Conservation (phyloP, 2,113 vertebrate species). For the Cryptoleucopteryx plumbea region DNA sequence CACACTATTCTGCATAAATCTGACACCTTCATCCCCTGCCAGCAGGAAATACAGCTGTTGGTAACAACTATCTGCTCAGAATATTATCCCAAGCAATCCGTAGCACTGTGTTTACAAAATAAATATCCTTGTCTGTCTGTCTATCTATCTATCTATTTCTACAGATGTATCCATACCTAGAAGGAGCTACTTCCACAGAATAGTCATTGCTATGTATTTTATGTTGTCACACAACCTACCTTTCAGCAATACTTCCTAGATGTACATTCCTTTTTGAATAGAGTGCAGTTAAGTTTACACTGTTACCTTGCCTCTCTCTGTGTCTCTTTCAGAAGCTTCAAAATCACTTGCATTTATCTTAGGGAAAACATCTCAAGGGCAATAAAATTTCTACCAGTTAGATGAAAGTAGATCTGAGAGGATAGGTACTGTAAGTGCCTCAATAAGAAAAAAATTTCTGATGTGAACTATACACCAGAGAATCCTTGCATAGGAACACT, state of each 20-base stretch:
- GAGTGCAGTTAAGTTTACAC: not conserved
- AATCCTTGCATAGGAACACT: not conserved
- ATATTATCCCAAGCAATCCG: not conserved
- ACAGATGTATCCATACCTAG: not conserved
- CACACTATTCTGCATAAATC: not conserved
- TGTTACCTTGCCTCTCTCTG: not conserved
- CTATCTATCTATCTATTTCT: not conserved
- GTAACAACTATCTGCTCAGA: not conserved
- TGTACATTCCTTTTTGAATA: not conserved
- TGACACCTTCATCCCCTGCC: not conserved
- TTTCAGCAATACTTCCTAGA: not conserved
- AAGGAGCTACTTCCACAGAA: not conserved
- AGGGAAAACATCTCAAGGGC: not conserved
- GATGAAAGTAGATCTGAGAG: not conserved
- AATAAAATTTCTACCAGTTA: not conserved
- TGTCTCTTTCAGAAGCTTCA: not conserved
- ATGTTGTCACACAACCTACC: not conserved
- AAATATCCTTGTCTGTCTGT: not conserved
- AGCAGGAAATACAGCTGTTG: not conserved
- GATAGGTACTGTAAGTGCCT: not conserved
- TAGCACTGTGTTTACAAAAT: not conserved
- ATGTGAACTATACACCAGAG: accelerated
- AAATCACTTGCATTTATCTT: not conserved
- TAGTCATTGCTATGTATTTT: not conserved
- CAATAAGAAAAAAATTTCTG: not conserved